Evolutionary conservation across 2,797 vertebrate species (phyloP).

Genomic region (Poeciliopsis paucimaculata): DNA sequence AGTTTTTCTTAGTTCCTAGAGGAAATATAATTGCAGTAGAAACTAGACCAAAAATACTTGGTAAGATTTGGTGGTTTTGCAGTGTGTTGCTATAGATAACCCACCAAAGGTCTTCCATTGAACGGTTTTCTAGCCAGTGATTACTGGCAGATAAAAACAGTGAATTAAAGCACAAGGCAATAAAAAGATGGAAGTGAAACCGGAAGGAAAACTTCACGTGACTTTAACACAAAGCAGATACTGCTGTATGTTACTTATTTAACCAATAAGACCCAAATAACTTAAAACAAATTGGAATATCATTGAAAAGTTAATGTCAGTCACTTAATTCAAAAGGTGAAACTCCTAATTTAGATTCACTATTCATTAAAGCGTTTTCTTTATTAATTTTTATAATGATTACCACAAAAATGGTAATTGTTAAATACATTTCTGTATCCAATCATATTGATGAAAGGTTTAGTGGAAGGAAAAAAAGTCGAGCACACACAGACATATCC

Average conservation of each 20-base stretch:
- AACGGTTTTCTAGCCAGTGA: neutral
- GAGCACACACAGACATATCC: neutral
- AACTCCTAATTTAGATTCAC: neutral
- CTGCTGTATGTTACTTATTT: neutral
- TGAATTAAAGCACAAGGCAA: neutral
- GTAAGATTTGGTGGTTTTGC: no score
- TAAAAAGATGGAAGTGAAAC: conserved; percentile 1
- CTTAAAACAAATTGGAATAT: neutral
- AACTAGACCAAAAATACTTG: no score
- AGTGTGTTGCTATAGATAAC: neutral
- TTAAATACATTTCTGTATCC: neutral
- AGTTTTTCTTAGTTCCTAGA: no score
- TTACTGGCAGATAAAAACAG: neutral
- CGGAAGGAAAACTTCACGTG: neutral
- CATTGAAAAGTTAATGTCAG: neutral
- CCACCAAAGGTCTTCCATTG: neutral
- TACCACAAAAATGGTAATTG: neutral
- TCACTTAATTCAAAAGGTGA: neutral
- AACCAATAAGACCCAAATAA: neutral
- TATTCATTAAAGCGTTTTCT: neutral
- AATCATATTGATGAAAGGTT: neutral
- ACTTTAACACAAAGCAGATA: neutral
- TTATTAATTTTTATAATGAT: neutral
- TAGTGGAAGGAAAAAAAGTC: neutral
- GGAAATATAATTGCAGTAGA: no score